Evolutionary conservation across 2,113 vertebrate genomes (phyloP).

Genomic region (Tursiops truncatus): DNA sequence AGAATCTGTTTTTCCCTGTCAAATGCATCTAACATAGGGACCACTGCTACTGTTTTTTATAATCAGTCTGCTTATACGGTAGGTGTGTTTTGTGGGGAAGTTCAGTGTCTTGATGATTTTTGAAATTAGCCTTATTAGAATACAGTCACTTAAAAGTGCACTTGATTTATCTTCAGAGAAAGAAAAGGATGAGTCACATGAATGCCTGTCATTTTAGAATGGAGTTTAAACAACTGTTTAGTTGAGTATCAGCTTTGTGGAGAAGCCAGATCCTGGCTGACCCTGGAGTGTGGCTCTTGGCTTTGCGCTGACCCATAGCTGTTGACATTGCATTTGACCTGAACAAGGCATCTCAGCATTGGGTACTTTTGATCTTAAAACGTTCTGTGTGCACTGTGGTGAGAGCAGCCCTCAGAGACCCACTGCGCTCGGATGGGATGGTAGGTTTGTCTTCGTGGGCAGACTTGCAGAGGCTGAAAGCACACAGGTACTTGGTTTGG

Average conservation of each 20-base stretch:
- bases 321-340: not conserved
- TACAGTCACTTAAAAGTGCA: not conserved
- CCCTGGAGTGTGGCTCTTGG: not conserved
- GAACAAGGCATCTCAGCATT: not conserved
- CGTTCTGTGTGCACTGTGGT: not conserved
- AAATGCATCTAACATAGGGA: not conserved
- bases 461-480: not conserved
- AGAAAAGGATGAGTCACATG: not conserved
- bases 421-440: fast-evolving
- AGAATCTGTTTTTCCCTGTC: not conserved
- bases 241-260: not conserved
- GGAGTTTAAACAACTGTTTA: not conserved
- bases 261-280: not conserved
- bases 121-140: not conserved
- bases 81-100: not conserved
- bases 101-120: not conserved
- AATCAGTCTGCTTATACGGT: not conserved
- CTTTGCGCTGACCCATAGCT: not conserved
- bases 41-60: not conserved
- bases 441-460: not conserved
- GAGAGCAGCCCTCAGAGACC: not conserved
- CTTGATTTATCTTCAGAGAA: not conserved
- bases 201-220: not conserved
- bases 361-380: not conserved
- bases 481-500: not conserved